Conservation (phyloP, 2,888 invertebrate genomes). For the Amblyjoppa fuscipennis region DNA sequence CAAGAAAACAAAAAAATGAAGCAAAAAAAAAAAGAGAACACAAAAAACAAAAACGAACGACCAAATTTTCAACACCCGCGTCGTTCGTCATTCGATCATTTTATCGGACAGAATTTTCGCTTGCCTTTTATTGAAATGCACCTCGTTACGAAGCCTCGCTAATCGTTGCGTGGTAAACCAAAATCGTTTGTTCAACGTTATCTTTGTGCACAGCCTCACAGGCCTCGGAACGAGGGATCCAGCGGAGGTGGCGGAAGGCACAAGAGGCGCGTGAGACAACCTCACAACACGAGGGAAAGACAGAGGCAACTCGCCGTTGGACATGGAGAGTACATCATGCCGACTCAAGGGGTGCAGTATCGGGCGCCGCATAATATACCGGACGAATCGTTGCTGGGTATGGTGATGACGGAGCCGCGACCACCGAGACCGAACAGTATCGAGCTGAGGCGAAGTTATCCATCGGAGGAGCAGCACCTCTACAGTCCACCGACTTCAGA, state of each 20-base stretch:
- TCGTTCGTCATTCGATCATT: constrained; percentile 63
- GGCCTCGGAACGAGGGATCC: constrained; percentile 87
- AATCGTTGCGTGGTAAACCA: not conserved
- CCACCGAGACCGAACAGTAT: constrained; percentile 95
- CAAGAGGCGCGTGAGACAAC: constrained; percentile 93
- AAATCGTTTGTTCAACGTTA: constrained; percentile 30
- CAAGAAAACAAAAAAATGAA: not conserved
- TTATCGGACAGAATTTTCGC: constrained; percentile 64
- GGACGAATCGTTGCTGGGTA: constrained; percentile 86
- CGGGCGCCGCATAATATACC: constrained; percentile 87
- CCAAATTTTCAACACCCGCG: constrained; percentile 36
- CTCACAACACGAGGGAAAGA: constrained; percentile 94
- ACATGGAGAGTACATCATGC: constrained; percentile 95
- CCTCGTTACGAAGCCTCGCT: constrained; percentile 44
- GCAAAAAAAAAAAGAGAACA: constrained; percentile 25
- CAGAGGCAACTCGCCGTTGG: constrained; percentile 94
- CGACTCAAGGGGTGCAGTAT: constrained; percentile 87
- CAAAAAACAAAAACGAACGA: constrained; percentile 12
- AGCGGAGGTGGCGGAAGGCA: constrained; percentile 89
- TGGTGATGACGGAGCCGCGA: constrained; percentile 88
- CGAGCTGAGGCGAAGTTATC: constrained; percentile 90
- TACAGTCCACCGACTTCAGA: constrained; percentile 83
- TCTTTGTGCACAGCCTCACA: constrained; percentile 86
- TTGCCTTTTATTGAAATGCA: constrained; percentile 70
- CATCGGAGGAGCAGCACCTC: constrained; percentile 83